Conservation (phyloP, 1,140 invertebrate genomes). For the Apis dorsata region DNA sequence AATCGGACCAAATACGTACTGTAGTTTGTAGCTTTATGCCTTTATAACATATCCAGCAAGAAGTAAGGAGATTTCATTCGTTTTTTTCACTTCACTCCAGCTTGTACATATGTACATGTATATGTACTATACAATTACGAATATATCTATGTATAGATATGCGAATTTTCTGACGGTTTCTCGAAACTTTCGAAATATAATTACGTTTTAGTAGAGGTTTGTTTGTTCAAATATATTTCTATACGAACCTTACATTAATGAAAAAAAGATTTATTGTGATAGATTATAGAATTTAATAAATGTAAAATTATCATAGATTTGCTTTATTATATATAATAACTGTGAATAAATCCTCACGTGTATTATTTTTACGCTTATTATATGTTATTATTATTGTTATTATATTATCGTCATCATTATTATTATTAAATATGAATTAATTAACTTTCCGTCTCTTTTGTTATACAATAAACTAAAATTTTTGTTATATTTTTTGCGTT, state of each 20-base stretch:
- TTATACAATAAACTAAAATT: not conserved
- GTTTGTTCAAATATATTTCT: conserved; percentile 45
- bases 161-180: conserved; percentile 32
- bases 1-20: conserved; percentile 70
- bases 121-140: conserved; percentile 36
- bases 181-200: not conserved
- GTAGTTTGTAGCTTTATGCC: conserved; percentile 63
- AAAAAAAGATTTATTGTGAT: conserved; percentile 63
- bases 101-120: conserved; percentile 59
- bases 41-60: conserved; percentile 70
- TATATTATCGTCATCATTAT: conserved; percentile 12
- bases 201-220: conserved; percentile 38
- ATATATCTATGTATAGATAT: conserved; percentile 54
- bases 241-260: conserved; percentile 29
- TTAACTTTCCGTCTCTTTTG: not conserved
- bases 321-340: conserved; percentile 54
- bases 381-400: conserved; percentile 29
- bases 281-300: conserved; percentile 61
- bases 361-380: conserved; percentile 48
- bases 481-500: not conserved
- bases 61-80: conserved; percentile 35
- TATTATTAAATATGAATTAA: not conserved
- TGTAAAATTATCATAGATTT: conserved; percentile 54
- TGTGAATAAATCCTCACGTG: conserved; percentile 62
- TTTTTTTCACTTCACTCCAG: conserved; percentile 58